Percentiles rank a stretch among this genome's conserved stretches.
Evolutionary conservation across 1,140 invertebrate species (phyloP).

Genomic region (Eupeodes corollae): DNA sequence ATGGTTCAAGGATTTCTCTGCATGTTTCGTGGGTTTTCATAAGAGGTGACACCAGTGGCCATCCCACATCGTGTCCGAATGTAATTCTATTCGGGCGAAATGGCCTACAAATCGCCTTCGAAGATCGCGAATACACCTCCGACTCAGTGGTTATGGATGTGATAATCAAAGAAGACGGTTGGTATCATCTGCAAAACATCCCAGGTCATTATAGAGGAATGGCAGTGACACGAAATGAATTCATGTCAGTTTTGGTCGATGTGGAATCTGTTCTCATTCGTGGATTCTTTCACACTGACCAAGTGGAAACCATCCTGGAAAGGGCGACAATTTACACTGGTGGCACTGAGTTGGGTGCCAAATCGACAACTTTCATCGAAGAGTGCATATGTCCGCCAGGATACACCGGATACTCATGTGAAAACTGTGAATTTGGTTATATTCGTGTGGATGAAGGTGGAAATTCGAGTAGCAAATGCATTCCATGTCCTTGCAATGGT

Average conservation of each 20-base stretch:
- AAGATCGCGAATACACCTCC: conserved; percentile 42
- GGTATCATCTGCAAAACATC: conserved; percentile 52
- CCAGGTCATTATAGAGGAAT: conserved; percentile 49
- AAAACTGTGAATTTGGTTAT: conserved; percentile 75
- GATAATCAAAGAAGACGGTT: conserved; percentile 52
- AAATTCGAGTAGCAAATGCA: conserved; percentile 56
- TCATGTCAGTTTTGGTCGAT: conserved; percentile 73
- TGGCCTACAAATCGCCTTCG: conserved; percentile 60
- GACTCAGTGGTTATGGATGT: conserved; percentile 46
- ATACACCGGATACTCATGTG: conserved; percentile 70
- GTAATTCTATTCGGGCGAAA: conserved; percentile 70
- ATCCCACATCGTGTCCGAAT: conserved; percentile 71
- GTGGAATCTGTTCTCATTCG: conserved; percentile 72
- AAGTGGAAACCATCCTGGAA: conserved; percentile 65
- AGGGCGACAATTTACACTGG: conserved; percentile 30
- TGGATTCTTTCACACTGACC: conserved; percentile 87
- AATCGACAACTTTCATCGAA: conserved; percentile 42
- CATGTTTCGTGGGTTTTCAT: conserved; percentile 73
- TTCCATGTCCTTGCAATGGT: conserved; percentile 79
- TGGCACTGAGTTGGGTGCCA: conserved; percentile 21
- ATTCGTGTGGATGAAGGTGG: conserved; percentile 50
- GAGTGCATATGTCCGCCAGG: conserved; percentile 52
- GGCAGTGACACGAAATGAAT: conserved; percentile 58
- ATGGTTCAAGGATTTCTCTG: conserved; percentile 72
- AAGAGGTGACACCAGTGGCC: conserved; percentile 78